Percentiles rank a stretch among this genome's conserved stretches.
These are phyloP conservation scores for Callimorpha dominula DNA, from an alignment of 2,888 invertebrate species.

Conservation along the genomic window DNA sequence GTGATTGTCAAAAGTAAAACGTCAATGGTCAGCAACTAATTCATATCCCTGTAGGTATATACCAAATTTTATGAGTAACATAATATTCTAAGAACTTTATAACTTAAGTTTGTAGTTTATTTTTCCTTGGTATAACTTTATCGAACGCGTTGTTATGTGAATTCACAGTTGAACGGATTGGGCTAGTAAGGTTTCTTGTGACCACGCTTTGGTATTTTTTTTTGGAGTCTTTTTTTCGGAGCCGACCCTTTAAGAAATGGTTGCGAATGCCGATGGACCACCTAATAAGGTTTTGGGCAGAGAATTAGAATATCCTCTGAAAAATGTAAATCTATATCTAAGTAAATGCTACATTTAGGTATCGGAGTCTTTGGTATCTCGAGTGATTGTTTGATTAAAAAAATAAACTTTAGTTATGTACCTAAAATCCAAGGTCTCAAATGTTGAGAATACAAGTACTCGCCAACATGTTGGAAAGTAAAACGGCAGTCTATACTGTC, in stretches of 20 bases:
- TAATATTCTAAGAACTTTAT: slow-evolving; percentile 36
- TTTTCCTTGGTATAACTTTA: slow-evolving; percentile 47
- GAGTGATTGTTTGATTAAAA: too few species aligned
- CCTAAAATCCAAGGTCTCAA: too few species aligned
- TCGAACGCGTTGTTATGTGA: slow-evolving; percentile 67
- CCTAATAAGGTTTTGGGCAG: slow-evolving; percentile 36
- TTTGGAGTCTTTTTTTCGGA: slow-evolving; percentile 38
- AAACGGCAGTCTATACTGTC: too few species aligned
- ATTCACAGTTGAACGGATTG: slow-evolving; percentile 60
- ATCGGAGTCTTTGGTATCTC: too few species aligned
- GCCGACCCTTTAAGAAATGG: slow-evolving; percentile 36
- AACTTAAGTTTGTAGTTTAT: slow-evolving; percentile 26
- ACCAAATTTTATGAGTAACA: slow-evolving; percentile 40
- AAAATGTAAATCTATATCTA: too few species aligned
- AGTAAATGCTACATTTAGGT: too few species aligned
- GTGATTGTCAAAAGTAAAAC: too few species aligned
- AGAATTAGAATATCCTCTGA: background rate
- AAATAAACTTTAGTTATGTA: too few species aligned
- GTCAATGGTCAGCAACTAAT: too few species aligned
- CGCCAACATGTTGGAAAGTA: too few species aligned
- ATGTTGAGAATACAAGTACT: too few species aligned
- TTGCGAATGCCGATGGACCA: slow-evolving; percentile 52
- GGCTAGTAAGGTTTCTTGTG: slow-evolving; percentile 62
- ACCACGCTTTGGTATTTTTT: slow-evolving; percentile 55
- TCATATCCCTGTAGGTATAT: background rate